Percentiles rank a stretch among this genome's conserved stretches.
Conservation (phyloP, 2,888 invertebrate genomes). For the Dynastes hyllus region DNA sequence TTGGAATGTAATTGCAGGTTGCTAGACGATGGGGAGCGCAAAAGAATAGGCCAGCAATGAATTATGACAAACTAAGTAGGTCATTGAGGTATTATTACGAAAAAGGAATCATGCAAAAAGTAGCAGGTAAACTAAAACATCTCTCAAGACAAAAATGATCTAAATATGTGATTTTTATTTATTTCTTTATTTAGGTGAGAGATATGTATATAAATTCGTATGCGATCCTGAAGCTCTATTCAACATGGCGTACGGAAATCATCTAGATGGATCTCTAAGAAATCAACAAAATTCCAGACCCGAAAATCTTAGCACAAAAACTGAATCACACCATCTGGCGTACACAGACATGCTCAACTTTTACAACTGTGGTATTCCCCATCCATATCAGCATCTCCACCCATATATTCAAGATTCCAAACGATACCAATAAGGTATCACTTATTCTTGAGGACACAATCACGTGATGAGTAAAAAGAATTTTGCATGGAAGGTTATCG, state of each 20-base stretch:
- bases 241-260: constrained; percentile 82
- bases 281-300: constrained; percentile 60
- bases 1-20: constrained; percentile 75
- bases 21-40: constrained; percentile 97
- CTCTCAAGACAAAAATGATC: no score
- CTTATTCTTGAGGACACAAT: background rate
- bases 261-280: constrained; percentile 60
- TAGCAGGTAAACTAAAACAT: constrained; percentile 78
- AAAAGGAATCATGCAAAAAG: constrained; percentile 99
- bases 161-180: background rate
- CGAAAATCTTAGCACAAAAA: constrained; percentile 67
- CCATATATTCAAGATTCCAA: constrained; percentile 67
- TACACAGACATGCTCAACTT: constrained; percentile 71
- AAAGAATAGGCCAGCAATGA: constrained; percentile 98
- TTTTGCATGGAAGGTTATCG: background rate
- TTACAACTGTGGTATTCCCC: constrained; percentile 69
- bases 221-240: constrained; percentile 95
- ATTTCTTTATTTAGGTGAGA: constrained; percentile 79
- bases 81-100: constrained; percentile 97
- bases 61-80: constrained; percentile 95
- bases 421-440: constrained; percentile 60
- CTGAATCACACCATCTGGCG: constrained; percentile 67
- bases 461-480: background rate
- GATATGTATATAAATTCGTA: constrained; percentile 97
- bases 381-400: constrained; percentile 70